These are phyloP conservation scores for Acronicta aceris DNA, from an alignment of 2,888 invertebrate species.

Conservation along the genomic window DNA sequence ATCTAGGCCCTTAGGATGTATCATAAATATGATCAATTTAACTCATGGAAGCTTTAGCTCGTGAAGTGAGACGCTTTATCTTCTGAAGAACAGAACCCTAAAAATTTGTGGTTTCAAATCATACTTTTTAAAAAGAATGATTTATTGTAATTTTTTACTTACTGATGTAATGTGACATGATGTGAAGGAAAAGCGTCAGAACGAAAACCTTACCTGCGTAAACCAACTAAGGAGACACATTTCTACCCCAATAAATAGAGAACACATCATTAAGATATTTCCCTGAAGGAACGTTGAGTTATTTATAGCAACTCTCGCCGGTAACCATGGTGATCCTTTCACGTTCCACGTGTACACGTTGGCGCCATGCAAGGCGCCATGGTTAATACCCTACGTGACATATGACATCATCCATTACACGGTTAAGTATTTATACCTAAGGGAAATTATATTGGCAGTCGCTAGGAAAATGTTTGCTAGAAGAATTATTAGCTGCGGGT, in stretches of 20 bases:
- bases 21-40: too few species aligned
- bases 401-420: slow-evolving; percentile 1
- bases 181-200: too few species aligned
- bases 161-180: too few species aligned
- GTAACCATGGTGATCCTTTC: slow-evolving; percentile 25
- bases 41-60: too few species aligned
- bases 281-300: slow-evolving; percentile 4
- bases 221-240: too few species aligned
- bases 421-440: slow-evolving; percentile 6
- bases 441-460: not conserved
- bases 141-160: too few species aligned
- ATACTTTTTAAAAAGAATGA: too few species aligned
- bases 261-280: slow-evolving; percentile 20
- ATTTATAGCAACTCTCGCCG: slow-evolving; percentile 6
- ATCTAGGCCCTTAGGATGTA: too few species aligned
- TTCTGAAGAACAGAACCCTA: too few species aligned
- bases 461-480: not conserved
- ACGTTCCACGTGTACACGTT: slow-evolving; percentile 2
- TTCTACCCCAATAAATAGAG: not conserved
- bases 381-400: not conserved
- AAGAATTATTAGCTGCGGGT: not conserved
- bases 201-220: too few species aligned
- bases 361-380: slow-evolving; percentile 6
- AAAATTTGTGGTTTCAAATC: too few species aligned
- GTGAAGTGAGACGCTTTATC: too few species aligned